These are phyloP conservation scores for Semotilus atromaculatus DNA, from an alignment of 2,797 vertebrate species.

Conservation along the genomic window DNA sequence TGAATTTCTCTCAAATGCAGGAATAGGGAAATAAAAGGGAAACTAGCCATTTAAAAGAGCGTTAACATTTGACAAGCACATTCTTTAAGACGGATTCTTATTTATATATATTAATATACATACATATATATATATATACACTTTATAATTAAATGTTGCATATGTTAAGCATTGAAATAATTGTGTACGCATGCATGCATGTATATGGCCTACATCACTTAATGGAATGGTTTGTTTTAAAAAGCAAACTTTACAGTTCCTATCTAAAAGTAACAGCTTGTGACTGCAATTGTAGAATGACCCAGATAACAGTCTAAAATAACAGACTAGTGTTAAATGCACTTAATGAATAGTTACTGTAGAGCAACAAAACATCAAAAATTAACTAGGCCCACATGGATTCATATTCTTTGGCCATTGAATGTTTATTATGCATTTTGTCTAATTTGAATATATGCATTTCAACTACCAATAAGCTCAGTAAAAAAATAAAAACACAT, in stretches of 20 bases:
- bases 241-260: background rate
- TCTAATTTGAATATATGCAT: background rate
- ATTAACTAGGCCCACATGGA: background rate
- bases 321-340: background rate
- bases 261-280: background rate
- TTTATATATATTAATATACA: too few species aligned
- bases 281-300: background rate
- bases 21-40: too few species aligned
- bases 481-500: background rate
- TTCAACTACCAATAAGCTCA: background rate
- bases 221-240: background rate
- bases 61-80: too few species aligned
- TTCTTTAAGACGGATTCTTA: too few species aligned
- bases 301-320: background rate
- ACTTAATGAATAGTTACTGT: background rate
- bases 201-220: background rate
- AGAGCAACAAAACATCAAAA: background rate
- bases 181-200: too few species aligned
- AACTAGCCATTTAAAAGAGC: too few species aligned
- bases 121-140: too few species aligned
- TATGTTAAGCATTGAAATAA: background rate
- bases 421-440: background rate
- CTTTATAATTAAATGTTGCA: background rate
- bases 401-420: background rate
- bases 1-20: background rate